Conservation (phyloP, 2,888 invertebrate species). For the Uropetala carovei region DNA sequence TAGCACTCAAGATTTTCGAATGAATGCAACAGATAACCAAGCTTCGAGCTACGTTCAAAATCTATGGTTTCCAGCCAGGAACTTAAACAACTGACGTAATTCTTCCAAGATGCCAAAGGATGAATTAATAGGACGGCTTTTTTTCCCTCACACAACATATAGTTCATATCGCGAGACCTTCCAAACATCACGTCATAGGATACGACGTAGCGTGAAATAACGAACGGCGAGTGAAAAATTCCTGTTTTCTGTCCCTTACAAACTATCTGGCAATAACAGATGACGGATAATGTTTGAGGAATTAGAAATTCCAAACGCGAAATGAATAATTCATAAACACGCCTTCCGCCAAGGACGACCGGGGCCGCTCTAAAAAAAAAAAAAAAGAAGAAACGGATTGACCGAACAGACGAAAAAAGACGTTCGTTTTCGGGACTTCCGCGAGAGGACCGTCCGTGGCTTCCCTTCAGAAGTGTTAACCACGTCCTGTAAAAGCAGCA, state of each 20-base stretch:
- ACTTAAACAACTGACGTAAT: not conserved
- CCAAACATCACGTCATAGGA: not conserved
- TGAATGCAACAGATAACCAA: no score
- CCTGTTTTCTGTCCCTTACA: not conserved
- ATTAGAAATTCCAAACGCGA: not conserved
- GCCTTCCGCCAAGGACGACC: not conserved
- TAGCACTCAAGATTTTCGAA: no score
- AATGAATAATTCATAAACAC: not conserved
- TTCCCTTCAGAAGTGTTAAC: no score
- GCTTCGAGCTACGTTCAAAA: no score
- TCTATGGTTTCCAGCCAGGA: not conserved
- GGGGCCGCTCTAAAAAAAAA: no score
- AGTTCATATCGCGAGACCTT: not conserved
- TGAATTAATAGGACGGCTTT: not conserved
- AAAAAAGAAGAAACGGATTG: no score
- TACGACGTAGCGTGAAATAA: not conserved
- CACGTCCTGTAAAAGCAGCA: no score
- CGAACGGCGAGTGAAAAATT: not conserved
- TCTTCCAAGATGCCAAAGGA: not conserved
- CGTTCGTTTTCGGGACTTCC: no score
- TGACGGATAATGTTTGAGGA: not conserved
- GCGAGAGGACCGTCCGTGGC: no score
- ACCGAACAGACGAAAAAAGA: no score
- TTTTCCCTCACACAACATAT: not conserved
- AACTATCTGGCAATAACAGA: not conserved